Evolutionary conservation across 2,113 vertebrate genomes (phyloP).

Genomic region (Periophthalmus modestus): DNA sequence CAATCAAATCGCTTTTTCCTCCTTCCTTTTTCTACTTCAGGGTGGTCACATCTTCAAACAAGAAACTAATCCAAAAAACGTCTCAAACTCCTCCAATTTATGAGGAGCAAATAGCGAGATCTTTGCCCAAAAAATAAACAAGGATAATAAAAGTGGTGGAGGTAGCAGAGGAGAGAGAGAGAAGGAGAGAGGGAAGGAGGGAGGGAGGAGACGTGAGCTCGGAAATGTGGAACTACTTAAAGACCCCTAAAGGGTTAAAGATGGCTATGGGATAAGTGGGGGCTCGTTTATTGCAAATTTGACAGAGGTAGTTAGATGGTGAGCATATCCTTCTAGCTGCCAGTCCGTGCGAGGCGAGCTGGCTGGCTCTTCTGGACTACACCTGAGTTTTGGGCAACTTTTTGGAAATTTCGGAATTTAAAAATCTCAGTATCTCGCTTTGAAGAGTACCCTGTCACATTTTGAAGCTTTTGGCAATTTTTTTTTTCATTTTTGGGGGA

Average conservation of each 20-base stretch:
- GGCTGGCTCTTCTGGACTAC: conserved; percentile 9
- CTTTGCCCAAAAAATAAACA: conserved; percentile 10
- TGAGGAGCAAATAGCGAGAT: conserved; percentile 28
- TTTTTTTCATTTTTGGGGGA: conserved; percentile 19
- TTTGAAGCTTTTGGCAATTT: not conserved
- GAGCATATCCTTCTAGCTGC: conserved; percentile 53
- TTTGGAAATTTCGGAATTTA: too few species aligned
- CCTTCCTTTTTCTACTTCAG: not conserved
- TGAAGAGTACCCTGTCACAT: not conserved
- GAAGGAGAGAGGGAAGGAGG: conserved; percentile 8
- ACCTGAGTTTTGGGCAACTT: conserved; percentile 11
- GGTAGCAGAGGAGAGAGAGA: not conserved
- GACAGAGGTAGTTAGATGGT: conserved; percentile 63
- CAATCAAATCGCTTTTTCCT: conserved; percentile 14
- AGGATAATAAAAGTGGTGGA: conserved; percentile 22
- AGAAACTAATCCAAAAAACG: not conserved
- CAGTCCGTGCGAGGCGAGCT: conserved; percentile 38
- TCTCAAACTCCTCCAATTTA: conserved; percentile 25
- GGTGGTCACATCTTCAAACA: conserved; percentile 32
- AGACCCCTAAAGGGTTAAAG: conserved; percentile 69
- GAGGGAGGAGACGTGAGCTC: conserved; percentile 33
- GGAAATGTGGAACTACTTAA: conserved; percentile 68
- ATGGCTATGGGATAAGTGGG: conserved; percentile 66
- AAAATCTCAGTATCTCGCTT: too few species aligned
- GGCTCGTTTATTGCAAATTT: conserved; percentile 68